Evolutionary conservation across 2,113 vertebrate species (phyloP).

Genomic region (Alouatta palliata): DNA sequence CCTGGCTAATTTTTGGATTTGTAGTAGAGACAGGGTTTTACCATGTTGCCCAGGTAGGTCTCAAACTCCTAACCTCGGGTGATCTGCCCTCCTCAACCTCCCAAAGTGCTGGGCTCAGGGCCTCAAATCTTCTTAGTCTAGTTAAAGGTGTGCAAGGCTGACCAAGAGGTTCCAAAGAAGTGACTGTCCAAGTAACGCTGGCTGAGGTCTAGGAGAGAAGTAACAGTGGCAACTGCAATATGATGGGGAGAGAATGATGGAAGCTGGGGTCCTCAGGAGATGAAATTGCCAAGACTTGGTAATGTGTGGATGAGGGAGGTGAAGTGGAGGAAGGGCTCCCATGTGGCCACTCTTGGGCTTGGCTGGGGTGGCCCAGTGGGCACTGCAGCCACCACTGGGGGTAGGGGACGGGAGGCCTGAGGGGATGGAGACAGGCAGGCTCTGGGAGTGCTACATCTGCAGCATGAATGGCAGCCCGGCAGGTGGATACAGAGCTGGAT

Average conservation of each 20-base stretch:
- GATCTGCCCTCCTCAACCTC: too few species aligned
- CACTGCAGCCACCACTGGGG: rapidly evolving
- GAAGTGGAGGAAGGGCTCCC: too few species aligned
- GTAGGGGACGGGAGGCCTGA: background rate
- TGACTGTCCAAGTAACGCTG: background rate
- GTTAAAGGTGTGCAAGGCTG: background rate
- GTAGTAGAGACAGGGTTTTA: too few species aligned
- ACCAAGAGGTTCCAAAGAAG: background rate
- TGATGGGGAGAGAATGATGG: background rate
- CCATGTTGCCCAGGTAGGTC: too few species aligned
- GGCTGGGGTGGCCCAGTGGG: background rate
- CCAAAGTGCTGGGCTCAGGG: too few species aligned
- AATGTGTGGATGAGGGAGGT: background rate
- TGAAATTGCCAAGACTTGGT: background rate
- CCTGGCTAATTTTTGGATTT: too few species aligned
- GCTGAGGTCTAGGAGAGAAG: background rate
- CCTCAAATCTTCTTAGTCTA: background rate
- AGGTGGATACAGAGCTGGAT: background rate
- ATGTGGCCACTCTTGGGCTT: background rate
- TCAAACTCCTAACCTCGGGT: too few species aligned
- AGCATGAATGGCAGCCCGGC: background rate
- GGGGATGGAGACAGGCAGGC: rapidly evolving
- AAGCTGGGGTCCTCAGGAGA: background rate
- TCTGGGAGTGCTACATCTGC: too few species aligned
- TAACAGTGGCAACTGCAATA: too few species aligned